Percentiles rank a stretch among this genome's conserved stretches.
phyloP scores from a whole-genome alignment of 2,888 invertebrate genomes.

The Druceiella hillmani region DNA sequence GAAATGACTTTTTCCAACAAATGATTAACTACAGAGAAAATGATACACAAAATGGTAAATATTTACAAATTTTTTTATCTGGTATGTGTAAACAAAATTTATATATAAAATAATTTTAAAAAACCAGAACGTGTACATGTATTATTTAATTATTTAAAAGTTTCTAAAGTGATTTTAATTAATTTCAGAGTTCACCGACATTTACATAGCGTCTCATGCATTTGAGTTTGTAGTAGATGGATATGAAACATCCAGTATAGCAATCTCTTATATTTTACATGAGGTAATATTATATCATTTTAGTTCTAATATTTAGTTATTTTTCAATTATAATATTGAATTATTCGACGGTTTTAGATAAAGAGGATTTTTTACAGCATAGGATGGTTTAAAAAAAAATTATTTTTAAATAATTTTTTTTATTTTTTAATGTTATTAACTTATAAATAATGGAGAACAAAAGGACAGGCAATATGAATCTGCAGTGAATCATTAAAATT shows the following conservation, averaged over 20 bases:
- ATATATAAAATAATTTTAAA: too few relatives aligned
- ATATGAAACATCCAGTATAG: conserved; percentile 28
- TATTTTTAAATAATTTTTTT: too few relatives aligned
- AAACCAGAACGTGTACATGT: neutral
- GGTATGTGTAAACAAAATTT: neutral
- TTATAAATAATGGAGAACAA: too few relatives aligned
- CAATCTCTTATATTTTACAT: conserved; percentile 24
- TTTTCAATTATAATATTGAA: too few relatives aligned
- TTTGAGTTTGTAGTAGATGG: conserved; percentile 28
- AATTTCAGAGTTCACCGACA: conserved; percentile 21
- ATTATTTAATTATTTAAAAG: neutral
- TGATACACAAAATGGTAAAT: conserved; percentile 10
- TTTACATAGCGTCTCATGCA: conserved; percentile 27
- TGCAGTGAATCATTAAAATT: too few relatives aligned
- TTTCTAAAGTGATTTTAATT: conserved; percentile 2
- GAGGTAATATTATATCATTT: conserved; percentile 19
- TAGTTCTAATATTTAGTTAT: too few relatives aligned
- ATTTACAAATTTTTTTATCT: neutral
- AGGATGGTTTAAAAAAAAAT: too few relatives aligned
- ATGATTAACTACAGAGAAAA: conserved; percentile 13
- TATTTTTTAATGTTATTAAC: too few relatives aligned
- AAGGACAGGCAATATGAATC: too few relatives aligned
- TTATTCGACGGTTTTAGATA: too few relatives aligned
- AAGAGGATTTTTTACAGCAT: too few relatives aligned
- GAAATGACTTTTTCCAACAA: conserved; percentile 15